phyloP scores from a whole-genome alignment of 2,888 invertebrate genomes.

The Molorchus minor region DNA sequence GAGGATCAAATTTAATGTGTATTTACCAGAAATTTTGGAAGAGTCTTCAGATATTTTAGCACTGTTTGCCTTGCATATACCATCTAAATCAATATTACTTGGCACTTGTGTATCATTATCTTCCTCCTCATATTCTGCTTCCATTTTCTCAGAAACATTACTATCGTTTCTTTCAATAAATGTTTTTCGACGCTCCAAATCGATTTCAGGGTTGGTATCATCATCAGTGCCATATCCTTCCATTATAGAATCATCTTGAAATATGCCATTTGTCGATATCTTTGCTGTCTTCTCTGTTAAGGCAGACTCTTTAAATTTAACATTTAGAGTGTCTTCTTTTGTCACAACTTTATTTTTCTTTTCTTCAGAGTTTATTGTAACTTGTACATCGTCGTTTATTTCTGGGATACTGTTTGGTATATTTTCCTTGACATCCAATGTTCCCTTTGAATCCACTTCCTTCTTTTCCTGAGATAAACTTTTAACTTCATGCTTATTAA shows the following conservation, averaged over 20 bases:
- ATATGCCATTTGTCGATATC: constrained; percentile 6
- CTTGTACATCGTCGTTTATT: not conserved
- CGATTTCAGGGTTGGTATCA: constrained; percentile 40
- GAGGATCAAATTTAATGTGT: too few species aligned
- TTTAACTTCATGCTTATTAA: constrained; percentile 12
- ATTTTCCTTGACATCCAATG: not conserved
- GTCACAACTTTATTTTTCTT: not conserved
- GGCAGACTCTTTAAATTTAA: not conserved
- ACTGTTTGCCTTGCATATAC: constrained; percentile 23
- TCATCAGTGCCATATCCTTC: constrained; percentile 56
- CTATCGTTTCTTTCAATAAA: constrained; percentile 18
- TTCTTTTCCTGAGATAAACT: not conserved
- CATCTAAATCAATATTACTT: constrained; percentile 39
- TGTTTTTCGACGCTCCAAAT: constrained; percentile 33
- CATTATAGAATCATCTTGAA: constrained; percentile 16
- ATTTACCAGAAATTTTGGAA: constrained; percentile 27
- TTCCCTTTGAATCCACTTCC: constrained; percentile 1
- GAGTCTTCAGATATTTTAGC: constrained; percentile 24
- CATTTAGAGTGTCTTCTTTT: constrained; percentile 8
- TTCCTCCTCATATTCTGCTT: constrained; percentile 46
- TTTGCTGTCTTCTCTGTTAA: not conserved
- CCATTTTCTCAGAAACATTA: constrained; percentile 14
- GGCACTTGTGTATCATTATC: constrained; percentile 47
- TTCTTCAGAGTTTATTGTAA: not conserved
- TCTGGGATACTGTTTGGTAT: not conserved